Conservation (phyloP, 1,140 invertebrate genomes). For the Hylaeus anthracinus region DNA sequence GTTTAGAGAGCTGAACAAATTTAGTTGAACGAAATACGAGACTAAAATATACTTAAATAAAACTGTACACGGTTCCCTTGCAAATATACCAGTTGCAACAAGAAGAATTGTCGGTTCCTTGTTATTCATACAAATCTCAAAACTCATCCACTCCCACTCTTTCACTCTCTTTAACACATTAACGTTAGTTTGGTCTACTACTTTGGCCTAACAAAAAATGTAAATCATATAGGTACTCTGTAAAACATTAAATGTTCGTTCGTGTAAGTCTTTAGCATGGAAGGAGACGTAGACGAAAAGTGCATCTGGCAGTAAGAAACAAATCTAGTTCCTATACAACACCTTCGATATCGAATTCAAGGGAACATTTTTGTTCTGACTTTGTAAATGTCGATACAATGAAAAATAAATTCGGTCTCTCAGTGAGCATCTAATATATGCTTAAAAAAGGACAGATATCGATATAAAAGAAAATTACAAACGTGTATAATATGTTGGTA, state of each 20-base stretch:
- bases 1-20: conserved; percentile 16
- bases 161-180: conserved; percentile 29
- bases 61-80: background rate
- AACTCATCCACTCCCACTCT: conserved; percentile 2
- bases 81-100: conserved; percentile 48
- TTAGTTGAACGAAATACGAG: background rate
- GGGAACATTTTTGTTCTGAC: background rate
- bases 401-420: background rate
- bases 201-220: conserved; percentile 58
- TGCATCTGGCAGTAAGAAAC: conserved; percentile 47
- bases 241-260: conserved; percentile 54
- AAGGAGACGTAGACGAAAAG: conserved; percentile 21
- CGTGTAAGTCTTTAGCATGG: conserved; percentile 32
- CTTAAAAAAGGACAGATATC: background rate
- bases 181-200: conserved; percentile 58
- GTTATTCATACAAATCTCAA: background rate
- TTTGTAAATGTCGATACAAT: background rate
- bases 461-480: conserved; percentile 9
- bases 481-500: conserved; percentile 12
- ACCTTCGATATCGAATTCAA: too few species aligned
- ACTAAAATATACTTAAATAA: too few species aligned
- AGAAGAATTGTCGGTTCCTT: conserved; percentile 6
- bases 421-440: background rate
- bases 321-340: background rate
- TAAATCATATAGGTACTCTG: conserved; percentile 52